Conservation (phyloP, 2,888 invertebrate species). For the Leucophora obtusa region DNA sequence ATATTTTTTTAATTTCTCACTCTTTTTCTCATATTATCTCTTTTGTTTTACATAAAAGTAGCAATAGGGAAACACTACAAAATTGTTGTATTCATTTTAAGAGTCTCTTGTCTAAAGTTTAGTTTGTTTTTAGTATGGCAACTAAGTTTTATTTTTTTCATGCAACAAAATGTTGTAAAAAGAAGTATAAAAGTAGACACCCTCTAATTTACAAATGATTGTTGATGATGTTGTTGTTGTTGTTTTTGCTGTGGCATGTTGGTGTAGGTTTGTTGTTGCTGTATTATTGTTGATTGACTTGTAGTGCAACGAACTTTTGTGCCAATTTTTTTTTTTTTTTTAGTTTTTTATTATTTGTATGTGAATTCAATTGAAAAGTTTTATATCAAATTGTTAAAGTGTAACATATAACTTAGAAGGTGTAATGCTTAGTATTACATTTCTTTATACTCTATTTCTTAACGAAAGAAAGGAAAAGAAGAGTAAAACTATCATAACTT, state of each 20-base stretch:
- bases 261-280: slow-evolving; percentile 27
- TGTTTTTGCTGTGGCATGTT: slow-evolving; percentile 27
- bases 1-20: background rate
- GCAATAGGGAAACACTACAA: background rate
- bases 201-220: slow-evolving; percentile 52
- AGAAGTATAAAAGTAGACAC: slow-evolving; percentile 44
- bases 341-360: slow-evolving; percentile 34
- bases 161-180: background rate
- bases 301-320: slow-evolving; percentile 60
- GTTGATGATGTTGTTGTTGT: slow-evolving; percentile 10
- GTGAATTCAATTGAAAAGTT: slow-evolving; percentile 45
- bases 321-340: slow-evolving; percentile 47
- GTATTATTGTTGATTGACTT: slow-evolving; percentile 57
- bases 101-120: background rate
- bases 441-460: background rate
- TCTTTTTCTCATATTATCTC: background rate
- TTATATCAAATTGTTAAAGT: slow-evolving; percentile 19
- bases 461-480: background rate
- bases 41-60: background rate
- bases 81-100: background rate
- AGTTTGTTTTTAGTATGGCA: background rate
- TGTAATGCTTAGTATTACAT: too few relatives aligned
- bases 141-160: background rate
- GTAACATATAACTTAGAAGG: too few relatives aligned
- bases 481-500: background rate